Base-by-base conservation (phyloP, 2,888 invertebrate genomes). In the Lasioglossum villosulum region DNA sequence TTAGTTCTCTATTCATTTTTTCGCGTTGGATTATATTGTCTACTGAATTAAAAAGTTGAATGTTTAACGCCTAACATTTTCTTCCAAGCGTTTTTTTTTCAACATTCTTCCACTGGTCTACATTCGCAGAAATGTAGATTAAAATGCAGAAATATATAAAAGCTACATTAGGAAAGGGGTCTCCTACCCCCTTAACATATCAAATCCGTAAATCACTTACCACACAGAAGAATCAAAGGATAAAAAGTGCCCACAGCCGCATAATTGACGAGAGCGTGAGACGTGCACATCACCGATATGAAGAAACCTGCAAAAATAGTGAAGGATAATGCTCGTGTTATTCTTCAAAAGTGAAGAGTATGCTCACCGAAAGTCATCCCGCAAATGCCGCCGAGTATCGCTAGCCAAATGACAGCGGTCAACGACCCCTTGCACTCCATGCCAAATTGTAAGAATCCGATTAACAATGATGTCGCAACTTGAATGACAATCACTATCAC, bases 191-290 rank as follows among this genome's bases (percentile, higher is more conserved):
- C 39, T 39, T 2, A 39, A 39, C 12, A 39, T 12, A 39, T 42
- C 3, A 42, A 42, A 30, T 34, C 8, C 10, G 10, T 34, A 4
- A 30, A 63, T 19, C 4, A 77, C 97, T 96, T 95, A 98, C 98
- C 98, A 94, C 98, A 98, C 10, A 98, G 95, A 86, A 99, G 95
- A 87, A 99, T 97, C 96, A 98, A 97, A 0, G 99, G 98, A 93
- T 98, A 99, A 93, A 99, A 98, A 87, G 97, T 98, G 23, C 99
- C 99, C 0, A 98, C 97, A 0, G 98, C 97, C 19, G 98, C 96
- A 94, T 98, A 98, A 96, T 98, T 98, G 0, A 98, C 97, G 92
- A 97, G 96, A 0, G 97, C 97, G 91, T 98, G 98, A 48, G 97
- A 97, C 37, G 96, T 96, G 92, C 98, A 98, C 89, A 97, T 95